Conservation (phyloP, 1,140 invertebrate species). For the Polypedilum pembai region DNA sequence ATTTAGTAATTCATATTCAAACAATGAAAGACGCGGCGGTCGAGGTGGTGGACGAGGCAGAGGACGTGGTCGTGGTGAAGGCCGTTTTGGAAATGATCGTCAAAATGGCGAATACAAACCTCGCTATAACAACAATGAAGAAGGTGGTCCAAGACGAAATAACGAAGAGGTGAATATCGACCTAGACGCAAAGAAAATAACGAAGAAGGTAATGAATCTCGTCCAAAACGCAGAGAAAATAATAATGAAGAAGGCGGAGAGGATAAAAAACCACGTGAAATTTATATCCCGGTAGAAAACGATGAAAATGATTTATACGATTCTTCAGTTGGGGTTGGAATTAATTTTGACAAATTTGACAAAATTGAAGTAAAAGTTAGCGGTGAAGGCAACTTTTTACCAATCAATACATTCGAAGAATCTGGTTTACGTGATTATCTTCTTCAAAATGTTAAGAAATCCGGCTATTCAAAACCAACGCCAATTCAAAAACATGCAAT, state of each 20-base stretch:
- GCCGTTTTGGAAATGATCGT: conserved; percentile 30
- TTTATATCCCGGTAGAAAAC: conserved; percentile 75
- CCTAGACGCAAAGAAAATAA: conserved; percentile 32
- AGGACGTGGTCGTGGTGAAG: conserved; percentile 27
- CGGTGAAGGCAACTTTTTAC: conserved; percentile 43
- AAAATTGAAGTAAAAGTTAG: conserved; percentile 70
- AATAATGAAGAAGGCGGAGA: conserved; percentile 30
- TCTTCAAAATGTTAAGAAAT: conserved; percentile 68
- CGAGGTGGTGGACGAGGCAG: conserved; percentile 32
- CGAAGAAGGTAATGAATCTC: conserved; percentile 30
- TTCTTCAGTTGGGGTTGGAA: conserved; percentile 63
- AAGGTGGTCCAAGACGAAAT: conserved; percentile 33
- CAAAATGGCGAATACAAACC: conserved; percentile 30
- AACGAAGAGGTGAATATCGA: conserved; percentile 31
- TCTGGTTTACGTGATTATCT: conserved; percentile 60
- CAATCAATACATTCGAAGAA: conserved; percentile 62
- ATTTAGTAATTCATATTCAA: neutral
- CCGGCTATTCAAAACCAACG: conserved; percentile 79
- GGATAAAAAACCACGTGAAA: conserved; percentile 51
- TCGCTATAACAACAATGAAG: conserved; percentile 33
- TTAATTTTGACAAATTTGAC: conserved; percentile 85
- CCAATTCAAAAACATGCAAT: conserved; percentile 89
- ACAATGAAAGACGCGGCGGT: conserved; percentile 31
- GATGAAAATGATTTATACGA: conserved; percentile 66
- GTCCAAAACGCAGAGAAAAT: conserved; percentile 29